A percentile compares a stretch with the other conserved stretches of the same genome.
Evolutionary conservation across 92 coral and sea anemone species (phyloP).

Genomic region (Blastomussa wellsi): DNA sequence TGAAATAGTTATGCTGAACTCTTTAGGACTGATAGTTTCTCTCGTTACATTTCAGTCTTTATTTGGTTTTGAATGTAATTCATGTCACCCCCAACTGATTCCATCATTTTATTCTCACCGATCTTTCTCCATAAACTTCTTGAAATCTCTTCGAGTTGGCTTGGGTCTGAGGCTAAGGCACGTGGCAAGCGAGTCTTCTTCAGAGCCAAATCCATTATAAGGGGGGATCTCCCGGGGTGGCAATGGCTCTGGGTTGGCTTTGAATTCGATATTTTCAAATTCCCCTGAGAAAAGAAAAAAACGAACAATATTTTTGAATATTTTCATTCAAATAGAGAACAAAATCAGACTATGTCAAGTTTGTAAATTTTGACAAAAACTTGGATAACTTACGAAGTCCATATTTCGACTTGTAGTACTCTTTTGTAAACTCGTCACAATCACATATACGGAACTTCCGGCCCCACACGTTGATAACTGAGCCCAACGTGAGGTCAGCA

Average conservation of each 20-base stretch:
- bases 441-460: constrained; percentile 82
- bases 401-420: constrained; percentile 87
- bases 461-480: constrained; percentile 94
- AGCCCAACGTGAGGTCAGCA: constrained; percentile 88
- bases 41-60: no score
- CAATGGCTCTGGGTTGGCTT: constrained; percentile 69
- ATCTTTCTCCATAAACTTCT: constrained; percentile 98
- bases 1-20: no score
- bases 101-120: constrained; percentile 54
- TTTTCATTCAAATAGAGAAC: not conserved
- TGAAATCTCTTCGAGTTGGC: constrained; percentile 95
- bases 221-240: constrained; percentile 91
- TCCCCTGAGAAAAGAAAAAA: constrained; percentile 43
- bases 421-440: constrained; percentile 97
- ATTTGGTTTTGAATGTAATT: no score
- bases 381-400: constrained; percentile 71
- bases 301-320: not conserved
- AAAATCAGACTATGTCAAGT: not conserved
- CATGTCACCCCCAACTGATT: not conserved
- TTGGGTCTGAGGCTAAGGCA: constrained; percentile 95
- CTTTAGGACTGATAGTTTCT: no score
- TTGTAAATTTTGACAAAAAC: not conserved
- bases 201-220: constrained; percentile 98
- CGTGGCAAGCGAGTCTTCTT: constrained; percentile 91
- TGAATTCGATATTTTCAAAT: constrained; percentile 77